Conservation (phyloP, 1,140 invertebrate genomes). For the Limonius californicus region DNA sequence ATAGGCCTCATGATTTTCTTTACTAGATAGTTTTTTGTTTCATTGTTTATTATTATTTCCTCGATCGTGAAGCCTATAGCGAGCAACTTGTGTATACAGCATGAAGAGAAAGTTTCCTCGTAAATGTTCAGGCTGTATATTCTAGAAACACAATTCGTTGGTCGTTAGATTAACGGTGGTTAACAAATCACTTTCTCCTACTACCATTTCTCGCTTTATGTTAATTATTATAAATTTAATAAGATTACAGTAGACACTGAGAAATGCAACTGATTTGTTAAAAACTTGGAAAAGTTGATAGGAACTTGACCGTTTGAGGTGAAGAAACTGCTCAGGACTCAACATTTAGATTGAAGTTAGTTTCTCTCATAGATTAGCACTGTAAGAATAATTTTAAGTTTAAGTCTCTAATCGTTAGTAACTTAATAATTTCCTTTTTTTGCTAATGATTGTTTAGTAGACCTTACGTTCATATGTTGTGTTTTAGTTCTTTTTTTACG, state of each 20-base stretch:
- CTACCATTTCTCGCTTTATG: background rate
- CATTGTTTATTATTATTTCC: background rate
- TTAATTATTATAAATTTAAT: background rate
- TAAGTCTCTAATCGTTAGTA: background rate
- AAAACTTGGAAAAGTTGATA: background rate
- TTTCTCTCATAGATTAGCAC: conserved; percentile 1
- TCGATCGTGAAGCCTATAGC: background rate
- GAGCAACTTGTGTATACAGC: no score
- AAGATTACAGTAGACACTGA: background rate
- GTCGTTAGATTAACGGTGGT: no score
- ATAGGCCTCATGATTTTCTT: background rate
- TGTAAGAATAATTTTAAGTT: background rate
- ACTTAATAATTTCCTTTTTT: background rate
- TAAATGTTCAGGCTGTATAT: no score
- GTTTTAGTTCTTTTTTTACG: background rate
- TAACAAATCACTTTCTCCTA: no score
- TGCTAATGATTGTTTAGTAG: background rate
- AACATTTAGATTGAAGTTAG: background rate
- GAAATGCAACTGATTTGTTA: background rate
- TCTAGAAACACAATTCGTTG: no score
- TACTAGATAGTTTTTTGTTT: background rate
- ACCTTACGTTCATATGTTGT: background rate
- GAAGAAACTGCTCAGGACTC: conserved; percentile 4
- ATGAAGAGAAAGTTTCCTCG: no score
- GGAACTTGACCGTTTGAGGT: background rate